Conservation (phyloP, 2,113 vertebrate species). For the Myrmecobius fasciatus region DNA sequence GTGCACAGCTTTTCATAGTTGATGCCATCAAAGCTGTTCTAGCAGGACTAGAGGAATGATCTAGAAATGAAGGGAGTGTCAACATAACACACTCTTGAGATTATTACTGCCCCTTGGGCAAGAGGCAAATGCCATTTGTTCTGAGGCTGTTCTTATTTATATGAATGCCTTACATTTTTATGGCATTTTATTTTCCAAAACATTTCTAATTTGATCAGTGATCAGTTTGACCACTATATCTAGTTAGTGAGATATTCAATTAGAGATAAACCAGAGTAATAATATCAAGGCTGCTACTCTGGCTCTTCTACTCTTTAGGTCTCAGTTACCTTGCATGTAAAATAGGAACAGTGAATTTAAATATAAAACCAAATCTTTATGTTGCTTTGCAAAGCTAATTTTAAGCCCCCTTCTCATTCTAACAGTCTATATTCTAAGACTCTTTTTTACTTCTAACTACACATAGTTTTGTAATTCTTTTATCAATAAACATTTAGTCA, state of each 20-base stretch:
- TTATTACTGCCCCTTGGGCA: background rate
- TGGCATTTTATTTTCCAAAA: background rate
- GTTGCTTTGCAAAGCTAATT: no score
- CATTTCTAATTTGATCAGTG: background rate
- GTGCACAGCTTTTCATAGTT: conserved; percentile 61
- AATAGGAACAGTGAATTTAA: no score
- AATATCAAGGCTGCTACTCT: background rate
- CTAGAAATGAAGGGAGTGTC: conserved; percentile 8
- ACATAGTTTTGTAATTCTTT: background rate
- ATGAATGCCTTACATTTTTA: background rate
- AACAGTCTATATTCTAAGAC: background rate
- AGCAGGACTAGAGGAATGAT: background rate
- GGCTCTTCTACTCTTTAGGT: no score
- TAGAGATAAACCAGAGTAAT: background rate
- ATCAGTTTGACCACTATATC: background rate
- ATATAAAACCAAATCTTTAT: no score
- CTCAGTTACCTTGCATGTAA: no score
- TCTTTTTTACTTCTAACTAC: background rate
- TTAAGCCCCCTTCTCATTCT: background rate
- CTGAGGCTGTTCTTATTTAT: background rate
- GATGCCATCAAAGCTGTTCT: conserved; percentile 39
- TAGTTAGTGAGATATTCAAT: background rate
- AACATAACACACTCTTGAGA: background rate
- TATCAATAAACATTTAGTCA: background rate
- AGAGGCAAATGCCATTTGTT: background rate